Evolutionary conservation across 2,797 vertebrate genomes (phyloP), one percentile per base, ranked within the genome.

Genomic region (Scyliorhinus canicula): DNA sequence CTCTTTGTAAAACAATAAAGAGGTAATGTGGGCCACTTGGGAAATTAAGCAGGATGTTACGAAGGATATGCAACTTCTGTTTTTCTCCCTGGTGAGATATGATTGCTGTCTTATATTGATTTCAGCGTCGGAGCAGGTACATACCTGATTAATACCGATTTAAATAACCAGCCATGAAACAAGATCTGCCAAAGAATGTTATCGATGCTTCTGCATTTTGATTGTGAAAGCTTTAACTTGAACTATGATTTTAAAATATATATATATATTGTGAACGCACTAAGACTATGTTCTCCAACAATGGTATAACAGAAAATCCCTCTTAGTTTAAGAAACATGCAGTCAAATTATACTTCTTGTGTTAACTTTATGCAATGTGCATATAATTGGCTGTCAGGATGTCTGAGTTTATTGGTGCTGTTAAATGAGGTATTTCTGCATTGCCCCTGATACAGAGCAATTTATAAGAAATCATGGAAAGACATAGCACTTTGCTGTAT

Each of bases 21-120:
- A 50, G 93, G 67, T 94, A 94, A 94, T 94, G 67, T 94, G 67
- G 28, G 50, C 28, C 93, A 19, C 47, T 55, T 47, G 93, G 63
- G 93, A 94, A 94, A 94, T 94, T 74, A 94, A 55, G 67, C 93
- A 55, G 67, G 63, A 94, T 74, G 67, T 74, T 50, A 94, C 14
- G 7, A 52, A 74, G 47, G 93, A 19, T 71, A 71, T 69, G 47
- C 24, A 74, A 74, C 65, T 74, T 94, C 47, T 74, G 93, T 94
- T n/a, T 52, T 50, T 47, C 4, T 94, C 67, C 67, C 93, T 71
- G 93, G 93, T 94, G 93, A 94, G 67, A 94, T 21, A 47, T 52
- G 47, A 94, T 7, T 71, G 67, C 67, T 50, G 28, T 19, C 47
- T 47, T 71, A 52, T 11, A 71, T 52, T 16, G 52, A 35, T 52